phyloP scores from a whole-genome alignment of 2,797 vertebrate genomes.

The Bovichtus variegatus region DNA sequence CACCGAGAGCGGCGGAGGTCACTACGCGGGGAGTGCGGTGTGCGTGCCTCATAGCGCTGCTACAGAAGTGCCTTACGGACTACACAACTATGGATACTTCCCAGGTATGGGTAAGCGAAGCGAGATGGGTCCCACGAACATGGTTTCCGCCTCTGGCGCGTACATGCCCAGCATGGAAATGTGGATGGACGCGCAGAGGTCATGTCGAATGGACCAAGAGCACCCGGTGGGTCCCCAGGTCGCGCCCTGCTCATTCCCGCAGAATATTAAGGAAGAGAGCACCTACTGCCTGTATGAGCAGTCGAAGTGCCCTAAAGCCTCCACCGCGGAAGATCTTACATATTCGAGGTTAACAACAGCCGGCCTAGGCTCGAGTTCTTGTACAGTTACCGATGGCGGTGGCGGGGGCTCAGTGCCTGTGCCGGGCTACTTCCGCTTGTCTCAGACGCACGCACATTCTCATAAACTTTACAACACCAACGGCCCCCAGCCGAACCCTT shows the following conservation, averaged over 20 bases:
- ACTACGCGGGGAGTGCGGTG: constrained; percentile 91
- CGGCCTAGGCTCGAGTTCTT: constrained; percentile 83
- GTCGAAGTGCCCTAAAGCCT: constrained; percentile 93
- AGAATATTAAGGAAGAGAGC: constrained; percentile 97
- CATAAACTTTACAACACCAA: constrained; percentile 91
- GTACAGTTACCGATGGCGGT: constrained; percentile 84
- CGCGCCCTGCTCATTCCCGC: constrained; percentile 93
- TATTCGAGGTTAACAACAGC: constrained; percentile 87
- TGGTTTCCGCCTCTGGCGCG: constrained; percentile 88
- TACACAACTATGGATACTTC: constrained; percentile 98
- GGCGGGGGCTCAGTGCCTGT: constrained; percentile 90
- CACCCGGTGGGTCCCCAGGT: constrained; percentile 83
- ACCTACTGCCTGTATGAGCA: constrained; percentile 97
- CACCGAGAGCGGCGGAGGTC: constrained; percentile 90
- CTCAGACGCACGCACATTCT: constrained; percentile 95
- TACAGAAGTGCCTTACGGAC: constrained; percentile 94
- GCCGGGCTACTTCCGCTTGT: constrained; percentile 98
- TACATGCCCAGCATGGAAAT: constrained; percentile 96
- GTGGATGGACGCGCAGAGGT: constrained; percentile 95
- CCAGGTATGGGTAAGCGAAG: constrained; percentile 90
- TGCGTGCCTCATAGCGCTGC: constrained; percentile 89
- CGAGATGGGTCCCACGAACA: constrained; percentile 88
- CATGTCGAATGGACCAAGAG: constrained; percentile 93
- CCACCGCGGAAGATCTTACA: constrained; percentile 88
- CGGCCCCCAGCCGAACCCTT: constrained; percentile 87